A percentile compares a stretch with the other conserved stretches of the same genome.
Conservation (phyloP, 2,113 vertebrate genomes). For the Rutilus rutilus region DNA sequence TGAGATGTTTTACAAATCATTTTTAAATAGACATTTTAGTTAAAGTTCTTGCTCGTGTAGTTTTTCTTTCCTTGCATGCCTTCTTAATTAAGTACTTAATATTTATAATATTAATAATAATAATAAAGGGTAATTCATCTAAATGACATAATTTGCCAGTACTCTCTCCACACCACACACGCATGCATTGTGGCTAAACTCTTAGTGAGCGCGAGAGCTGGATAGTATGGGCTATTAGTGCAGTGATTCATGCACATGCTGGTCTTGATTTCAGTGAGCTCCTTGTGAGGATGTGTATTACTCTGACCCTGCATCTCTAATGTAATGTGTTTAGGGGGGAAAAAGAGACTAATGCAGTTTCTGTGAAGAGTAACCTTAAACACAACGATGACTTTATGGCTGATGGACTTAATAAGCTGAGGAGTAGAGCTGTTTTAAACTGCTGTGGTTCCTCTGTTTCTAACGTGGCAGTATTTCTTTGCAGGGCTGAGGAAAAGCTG, state of each 20-base stretch:
- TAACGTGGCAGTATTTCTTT: slow-evolving; percentile 40
- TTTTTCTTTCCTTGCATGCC: neutral
- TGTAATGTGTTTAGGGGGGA: neutral
- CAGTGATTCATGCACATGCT: slow-evolving; percentile 18
- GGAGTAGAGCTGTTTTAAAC: slow-evolving; percentile 2
- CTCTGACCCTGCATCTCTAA: slow-evolving; percentile 26
- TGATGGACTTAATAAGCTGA: neutral
- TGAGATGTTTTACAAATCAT: no score
- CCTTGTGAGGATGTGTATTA: slow-evolving; percentile 34
- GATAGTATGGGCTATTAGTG: slow-evolving; percentile 21
- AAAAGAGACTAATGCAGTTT: slow-evolving; percentile 38
- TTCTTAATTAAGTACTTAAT: neutral
- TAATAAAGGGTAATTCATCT: neutral
- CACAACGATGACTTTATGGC: slow-evolving; percentile 36
- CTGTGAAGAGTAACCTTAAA: slow-evolving; percentile 37
- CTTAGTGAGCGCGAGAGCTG: neutral
- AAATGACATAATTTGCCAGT: neutral
- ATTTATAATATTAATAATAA: neutral
- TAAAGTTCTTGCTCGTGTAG: no score
- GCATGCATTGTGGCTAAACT: neutral
- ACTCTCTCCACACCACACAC: neutral
- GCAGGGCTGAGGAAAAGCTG: slow-evolving; percentile 35
- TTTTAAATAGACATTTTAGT: no score
- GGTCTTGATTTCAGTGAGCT: slow-evolving; percentile 15
- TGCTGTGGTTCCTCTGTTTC: neutral